Base-by-base conservation (phyloP, 2,113 vertebrate species). In the Plecturocebus donacophilus region DNA sequence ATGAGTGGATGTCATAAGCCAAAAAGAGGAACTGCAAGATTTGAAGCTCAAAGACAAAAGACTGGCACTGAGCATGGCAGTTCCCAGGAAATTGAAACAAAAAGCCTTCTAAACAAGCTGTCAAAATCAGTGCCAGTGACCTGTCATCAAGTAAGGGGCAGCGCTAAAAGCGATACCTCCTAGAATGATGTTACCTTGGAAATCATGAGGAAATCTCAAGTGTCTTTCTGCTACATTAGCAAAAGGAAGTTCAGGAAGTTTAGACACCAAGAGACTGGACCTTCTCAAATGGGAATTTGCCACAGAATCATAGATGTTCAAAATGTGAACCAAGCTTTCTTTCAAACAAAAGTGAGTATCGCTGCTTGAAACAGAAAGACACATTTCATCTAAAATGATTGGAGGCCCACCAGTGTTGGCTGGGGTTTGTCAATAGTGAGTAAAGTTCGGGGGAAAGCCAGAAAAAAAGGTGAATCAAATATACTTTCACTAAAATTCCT, bases 31-130 rank as follows among this genome's bases (percentile, higher is more conserved):
- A 75, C 2, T 81, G 54, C 45, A 75, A 75, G 61, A 20, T 92
- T 70, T 87, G n/a, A 97, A 96, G 85, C 97, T 95, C 81, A 97
- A 95, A 96, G 86, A 93, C 21, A 45, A 79, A 87, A n/a, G 87
- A 77, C 61, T 95, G 85, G 68, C 75, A 49, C 9, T 45, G n/a
- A 32, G 82, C 86, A 91, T 64, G 2, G 75, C 95, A 77, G n/a
- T 76, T 94, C 79, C 88, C 79, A 61, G 94, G 49, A 81, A 95
- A 95, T 0, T 52, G 58, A 83, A 94, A 95, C 38, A 97, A 45
- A 82, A 90, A 79, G 8, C 1, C 40, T 76, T 87, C 87, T 58
- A 49, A 92, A 40, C 42, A 49, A 1, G 20, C 8, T n/a, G 54
- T 90, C 45, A 56, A 35, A 81, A 40, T 4, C 49, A 56, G 66